A percentile compares a stretch with the other conserved stretches of the same genome.
Evolutionary conservation across 1,140 invertebrate species (phyloP).

Genomic region (Heliconius congener): DNA sequence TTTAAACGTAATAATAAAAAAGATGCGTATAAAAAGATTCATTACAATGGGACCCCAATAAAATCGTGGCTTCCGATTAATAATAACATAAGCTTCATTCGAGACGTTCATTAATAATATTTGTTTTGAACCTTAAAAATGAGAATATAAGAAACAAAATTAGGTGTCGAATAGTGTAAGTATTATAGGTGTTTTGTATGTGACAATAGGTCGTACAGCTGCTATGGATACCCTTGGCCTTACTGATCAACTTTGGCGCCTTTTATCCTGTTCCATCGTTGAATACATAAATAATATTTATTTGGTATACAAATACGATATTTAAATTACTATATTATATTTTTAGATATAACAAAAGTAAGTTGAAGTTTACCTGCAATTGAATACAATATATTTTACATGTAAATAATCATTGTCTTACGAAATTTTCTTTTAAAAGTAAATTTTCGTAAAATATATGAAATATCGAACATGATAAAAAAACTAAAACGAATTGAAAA

Average conservation of each 20-base stretch:
- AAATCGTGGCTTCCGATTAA: slow-evolving; percentile 47
- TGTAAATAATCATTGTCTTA: too few relatives aligned
- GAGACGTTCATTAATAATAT: background rate
- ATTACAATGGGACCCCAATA: slow-evolving; percentile 48
- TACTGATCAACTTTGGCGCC: slow-evolving; percentile 51
- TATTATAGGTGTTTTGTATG: slow-evolving; percentile 40
- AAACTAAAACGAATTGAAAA: background rate
- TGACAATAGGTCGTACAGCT: slow-evolving; percentile 63
- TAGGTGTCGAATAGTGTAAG: background rate
- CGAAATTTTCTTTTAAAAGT: too few relatives aligned
- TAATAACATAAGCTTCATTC: slow-evolving; percentile 37
- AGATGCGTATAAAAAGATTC: slow-evolving; percentile 26
- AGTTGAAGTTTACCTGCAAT: too few relatives aligned
- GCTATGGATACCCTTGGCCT: slow-evolving; percentile 54
- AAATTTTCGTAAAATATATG: background rate
- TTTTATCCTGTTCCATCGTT: slow-evolving; percentile 46
- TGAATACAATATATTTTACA: too few relatives aligned
- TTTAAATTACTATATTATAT: too few relatives aligned
- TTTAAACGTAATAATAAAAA: slow-evolving; percentile 19
- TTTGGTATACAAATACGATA: slow-evolving; percentile 3
- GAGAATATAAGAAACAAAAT: slow-evolving; percentile 18
- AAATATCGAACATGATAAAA: background rate
- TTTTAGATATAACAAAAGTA: too few relatives aligned
- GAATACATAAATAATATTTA: slow-evolving; percentile 32
- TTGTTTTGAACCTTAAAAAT: background rate